Conservation (phyloP, 2,113 vertebrate genomes). For the Thalassarche chlororhynchos region DNA sequence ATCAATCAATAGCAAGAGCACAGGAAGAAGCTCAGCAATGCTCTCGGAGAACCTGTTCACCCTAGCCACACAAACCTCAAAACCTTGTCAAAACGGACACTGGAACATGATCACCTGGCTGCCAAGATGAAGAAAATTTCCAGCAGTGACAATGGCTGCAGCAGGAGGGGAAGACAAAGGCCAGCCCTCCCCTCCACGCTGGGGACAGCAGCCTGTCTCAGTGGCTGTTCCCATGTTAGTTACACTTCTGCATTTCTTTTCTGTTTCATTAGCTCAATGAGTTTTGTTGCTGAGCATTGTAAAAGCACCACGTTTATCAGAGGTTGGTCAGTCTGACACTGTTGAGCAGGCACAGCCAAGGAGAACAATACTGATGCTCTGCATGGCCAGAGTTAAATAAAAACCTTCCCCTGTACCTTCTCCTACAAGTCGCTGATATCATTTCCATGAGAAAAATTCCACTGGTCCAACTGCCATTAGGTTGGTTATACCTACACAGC, state of each 20-base stretch:
- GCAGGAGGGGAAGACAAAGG: not conserved
- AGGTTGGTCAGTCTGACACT: not conserved
- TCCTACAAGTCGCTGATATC: not conserved
- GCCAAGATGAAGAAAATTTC: not conserved
- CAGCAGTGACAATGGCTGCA: not conserved
- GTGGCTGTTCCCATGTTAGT: not conserved
- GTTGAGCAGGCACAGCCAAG: not conserved
- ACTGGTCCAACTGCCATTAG: not conserved
- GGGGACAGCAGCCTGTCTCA: not conserved
- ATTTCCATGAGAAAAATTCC: not conserved
- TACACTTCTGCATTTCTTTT: not conserved
- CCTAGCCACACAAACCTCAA: not conserved
- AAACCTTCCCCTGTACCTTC: not conserved
- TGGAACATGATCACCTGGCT: not conserved
- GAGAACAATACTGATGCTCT: not conserved
- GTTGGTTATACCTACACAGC: not conserved
- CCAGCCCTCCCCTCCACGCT: rapidly evolving
- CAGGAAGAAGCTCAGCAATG: not conserved
- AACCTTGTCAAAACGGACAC: not conserved
- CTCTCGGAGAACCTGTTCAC: not conserved
- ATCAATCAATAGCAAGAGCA: not conserved
- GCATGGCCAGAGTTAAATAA: not conserved
- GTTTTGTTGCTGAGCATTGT: not conserved
- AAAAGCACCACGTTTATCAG: not conserved
- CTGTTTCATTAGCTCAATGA: not conserved